Conservation (phyloP, 2,888 invertebrate genomes). For the Ophioninae sp. region DNA sequence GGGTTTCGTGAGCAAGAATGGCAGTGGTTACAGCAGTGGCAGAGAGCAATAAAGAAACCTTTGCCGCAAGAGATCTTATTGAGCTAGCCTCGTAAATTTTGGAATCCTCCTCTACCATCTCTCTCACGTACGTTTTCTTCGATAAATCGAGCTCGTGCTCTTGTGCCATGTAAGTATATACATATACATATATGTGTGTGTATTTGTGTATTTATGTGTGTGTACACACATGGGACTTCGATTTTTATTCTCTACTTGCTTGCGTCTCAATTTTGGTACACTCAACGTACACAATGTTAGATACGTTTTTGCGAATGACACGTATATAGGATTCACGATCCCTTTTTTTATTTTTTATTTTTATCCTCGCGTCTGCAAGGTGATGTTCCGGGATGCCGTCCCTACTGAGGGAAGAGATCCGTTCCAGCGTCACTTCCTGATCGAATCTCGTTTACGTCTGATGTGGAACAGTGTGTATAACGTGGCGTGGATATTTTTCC, state of each 20-base stretch:
- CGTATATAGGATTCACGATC: conserved; percentile 3
- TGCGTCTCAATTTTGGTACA: conserved; percentile 27
- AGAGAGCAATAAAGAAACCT: conserved; percentile 66
- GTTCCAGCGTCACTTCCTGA: neutral
- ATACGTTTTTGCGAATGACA: conserved; percentile 9
- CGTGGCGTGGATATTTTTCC: neutral
- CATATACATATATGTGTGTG: conserved; percentile 10
- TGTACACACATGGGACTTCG: neutral
- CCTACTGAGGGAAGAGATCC: conserved; percentile 9
- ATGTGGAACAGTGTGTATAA: conserved; percentile 11
- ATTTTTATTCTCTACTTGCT: conserved; percentile 10
- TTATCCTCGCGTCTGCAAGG: neutral
- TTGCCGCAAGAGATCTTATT: conserved; percentile 66
- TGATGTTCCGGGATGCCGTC: conserved; percentile 15
- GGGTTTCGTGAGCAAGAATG: conserved; percentile 34
- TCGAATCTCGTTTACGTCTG: conserved; percentile 12
- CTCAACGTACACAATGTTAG: conserved; percentile 20
- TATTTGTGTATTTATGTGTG: too few relatives aligned
- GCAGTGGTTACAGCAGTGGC: conserved; percentile 27
- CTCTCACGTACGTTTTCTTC: conserved; percentile 50
- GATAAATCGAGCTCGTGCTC: conserved; percentile 50
- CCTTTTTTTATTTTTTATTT: conserved; percentile 32
- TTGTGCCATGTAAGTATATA: neutral
- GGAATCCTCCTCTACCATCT: conserved; percentile 58
- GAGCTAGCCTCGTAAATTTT: conserved; percentile 70